These are phyloP conservation scores for Luperina nickerlii DNA, from an alignment of 2,888 invertebrate genomes.

Conservation along the genomic window DNA sequence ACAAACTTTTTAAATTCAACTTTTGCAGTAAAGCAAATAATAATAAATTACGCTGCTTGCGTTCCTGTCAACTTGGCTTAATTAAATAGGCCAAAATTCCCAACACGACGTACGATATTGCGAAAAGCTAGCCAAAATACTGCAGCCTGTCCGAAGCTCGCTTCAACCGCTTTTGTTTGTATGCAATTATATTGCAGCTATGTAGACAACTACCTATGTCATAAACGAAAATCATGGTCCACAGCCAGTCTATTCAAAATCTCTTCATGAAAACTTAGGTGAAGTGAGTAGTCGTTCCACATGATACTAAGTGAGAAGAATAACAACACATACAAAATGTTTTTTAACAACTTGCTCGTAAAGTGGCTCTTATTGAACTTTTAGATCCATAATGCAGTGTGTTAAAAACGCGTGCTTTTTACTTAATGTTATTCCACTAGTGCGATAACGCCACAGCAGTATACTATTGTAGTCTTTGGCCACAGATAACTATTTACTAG, in stretches of 20 bases:
- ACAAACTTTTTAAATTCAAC: neutral
- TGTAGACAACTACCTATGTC: neutral
- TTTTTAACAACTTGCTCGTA: no score
- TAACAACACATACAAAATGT: no score
- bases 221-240: neutral
- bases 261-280: neutral
- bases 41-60: neutral
- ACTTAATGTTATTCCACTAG: no score
- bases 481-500: no score
- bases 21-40: neutral
- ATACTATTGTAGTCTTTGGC: no score
- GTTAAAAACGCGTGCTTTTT: no score
- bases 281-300: neutral
- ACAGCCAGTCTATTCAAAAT: neutral
- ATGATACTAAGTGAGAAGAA: no score
- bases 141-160: slow-evolving; percentile 2
- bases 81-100: slow-evolving; percentile 22
- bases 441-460: no score
- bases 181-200: slow-evolving; percentile 11
- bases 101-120: slow-evolving; percentile 11
- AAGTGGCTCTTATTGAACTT: no score
- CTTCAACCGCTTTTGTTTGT: slow-evolving; percentile 28
- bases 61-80: slow-evolving; percentile 9
- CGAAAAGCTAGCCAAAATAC: slow-evolving; percentile 12
- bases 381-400: no score